phyloP scores from a whole-genome alignment of 2,797 vertebrate species.

The Fringilla coelebs region DNA sequence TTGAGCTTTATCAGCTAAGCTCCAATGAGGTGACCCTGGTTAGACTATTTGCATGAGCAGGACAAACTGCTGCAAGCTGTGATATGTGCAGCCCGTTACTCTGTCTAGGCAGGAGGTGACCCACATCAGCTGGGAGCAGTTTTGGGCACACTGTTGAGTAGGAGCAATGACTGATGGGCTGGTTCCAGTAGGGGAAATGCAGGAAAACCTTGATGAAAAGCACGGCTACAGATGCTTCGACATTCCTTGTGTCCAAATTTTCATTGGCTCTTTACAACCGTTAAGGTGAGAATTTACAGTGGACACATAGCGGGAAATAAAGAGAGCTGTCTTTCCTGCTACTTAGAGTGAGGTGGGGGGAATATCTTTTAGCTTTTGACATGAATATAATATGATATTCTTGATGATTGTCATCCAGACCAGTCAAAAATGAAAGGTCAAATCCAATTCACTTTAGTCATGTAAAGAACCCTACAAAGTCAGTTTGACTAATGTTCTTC shows the following conservation, averaged over 20 bases:
- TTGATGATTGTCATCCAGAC: constrained; percentile 47
- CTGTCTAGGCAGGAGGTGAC: not conserved
- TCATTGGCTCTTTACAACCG: not conserved
- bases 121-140: not conserved
- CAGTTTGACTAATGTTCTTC: constrained; percentile 52
- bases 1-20: not conserved
- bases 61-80: not conserved
- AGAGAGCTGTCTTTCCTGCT: not conserved
- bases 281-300: constrained; percentile 13
- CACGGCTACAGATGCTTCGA: not conserved
- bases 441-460: constrained; percentile 25
- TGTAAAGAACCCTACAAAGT: constrained; percentile 32
- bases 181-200: not conserved
- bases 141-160: not conserved
- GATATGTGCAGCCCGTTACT: not conserved
- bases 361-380: constrained; percentile 42
- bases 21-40: not conserved
- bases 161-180: not conserved
- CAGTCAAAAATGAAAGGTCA: constrained; percentile 60
- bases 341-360: not conserved
- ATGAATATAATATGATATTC: constrained; percentile 47
- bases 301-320: not conserved
- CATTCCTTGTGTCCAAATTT: not conserved
- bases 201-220: not conserved
- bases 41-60: not conserved